phyloP scores from a whole-genome alignment of 2,113 vertebrate genomes.

The Eonycteris spelaea region DNA sequence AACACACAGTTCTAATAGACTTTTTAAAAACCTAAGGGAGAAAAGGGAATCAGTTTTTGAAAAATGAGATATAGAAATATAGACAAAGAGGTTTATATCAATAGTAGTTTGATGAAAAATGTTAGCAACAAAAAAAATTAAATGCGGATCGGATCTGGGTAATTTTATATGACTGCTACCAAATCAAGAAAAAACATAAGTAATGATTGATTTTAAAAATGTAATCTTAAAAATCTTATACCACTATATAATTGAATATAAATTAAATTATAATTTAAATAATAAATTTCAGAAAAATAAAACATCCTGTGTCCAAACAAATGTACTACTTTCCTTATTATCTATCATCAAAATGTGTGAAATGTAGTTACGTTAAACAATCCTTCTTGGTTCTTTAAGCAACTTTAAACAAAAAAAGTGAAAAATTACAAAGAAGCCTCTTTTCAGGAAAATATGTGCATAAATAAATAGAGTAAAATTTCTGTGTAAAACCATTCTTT shows the following conservation, averaged over 20 bases:
- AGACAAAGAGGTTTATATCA: background rate
- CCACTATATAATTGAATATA: background rate
- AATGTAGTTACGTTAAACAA: background rate
- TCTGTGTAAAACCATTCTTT: background rate
- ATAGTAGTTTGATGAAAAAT: background rate
- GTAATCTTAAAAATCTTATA: background rate
- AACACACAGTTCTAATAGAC: background rate
- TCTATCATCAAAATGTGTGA: background rate
- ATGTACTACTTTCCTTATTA: background rate
- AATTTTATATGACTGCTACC: background rate
- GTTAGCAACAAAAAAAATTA: background rate
- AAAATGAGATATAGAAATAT: background rate
- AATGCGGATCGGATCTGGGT: background rate
- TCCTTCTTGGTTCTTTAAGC: background rate
- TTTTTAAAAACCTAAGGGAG: background rate
- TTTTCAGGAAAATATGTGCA: background rate
- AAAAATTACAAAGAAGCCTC: background rate
- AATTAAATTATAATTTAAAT: conserved; percentile 29
- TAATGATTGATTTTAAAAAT: background rate
- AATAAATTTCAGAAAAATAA: conserved; percentile 6
- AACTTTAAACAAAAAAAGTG: background rate
- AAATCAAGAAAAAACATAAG: background rate
- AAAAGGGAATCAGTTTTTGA: background rate
- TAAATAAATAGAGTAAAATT: background rate
- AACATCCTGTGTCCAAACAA: background rate